phyloP scores from a whole-genome alignment of 2,797 vertebrate species.

The Carduelis carduelis region DNA sequence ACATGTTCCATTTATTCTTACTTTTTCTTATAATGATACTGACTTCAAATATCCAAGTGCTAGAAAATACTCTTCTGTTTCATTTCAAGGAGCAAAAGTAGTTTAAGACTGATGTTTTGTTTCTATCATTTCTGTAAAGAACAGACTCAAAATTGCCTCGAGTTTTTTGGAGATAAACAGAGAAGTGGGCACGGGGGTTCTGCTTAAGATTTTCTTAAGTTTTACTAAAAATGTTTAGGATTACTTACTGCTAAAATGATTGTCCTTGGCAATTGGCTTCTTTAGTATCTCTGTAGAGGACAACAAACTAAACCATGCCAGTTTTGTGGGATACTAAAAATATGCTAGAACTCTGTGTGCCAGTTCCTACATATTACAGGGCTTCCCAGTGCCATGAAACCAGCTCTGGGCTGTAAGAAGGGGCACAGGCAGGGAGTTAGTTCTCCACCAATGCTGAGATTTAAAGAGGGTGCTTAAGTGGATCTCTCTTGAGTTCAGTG shows the following conservation, averaged over 20 bases:
- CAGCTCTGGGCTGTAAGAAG: not conserved
- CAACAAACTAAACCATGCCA: not conserved
- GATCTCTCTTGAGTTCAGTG: not conserved
- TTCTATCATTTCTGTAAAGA: not conserved
- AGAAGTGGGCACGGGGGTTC: accelerated
- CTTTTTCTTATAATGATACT: not conserved
- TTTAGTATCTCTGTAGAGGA: not conserved
- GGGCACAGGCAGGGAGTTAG: not conserved
- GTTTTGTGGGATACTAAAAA: not conserved
- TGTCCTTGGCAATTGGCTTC: not conserved
- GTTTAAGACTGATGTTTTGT: not conserved
- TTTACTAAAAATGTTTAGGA: not conserved
- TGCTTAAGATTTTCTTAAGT: not conserved
- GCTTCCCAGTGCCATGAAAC: not conserved
- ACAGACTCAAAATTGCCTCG: not conserved
- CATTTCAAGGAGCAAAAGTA: not conserved
- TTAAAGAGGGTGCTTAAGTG: not conserved
- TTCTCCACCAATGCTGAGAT: not conserved
- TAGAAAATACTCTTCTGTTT: not conserved
- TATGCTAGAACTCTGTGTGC: not conserved
- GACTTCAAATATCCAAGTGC: not conserved
- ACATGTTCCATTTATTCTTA: not conserved
- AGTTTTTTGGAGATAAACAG: not conserved
- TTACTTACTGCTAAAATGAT: not conserved
- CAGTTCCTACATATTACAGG: not conserved